phyloP scores from a whole-genome alignment of 2,113 vertebrate species.

The Plestiodon gilberti region DNA sequence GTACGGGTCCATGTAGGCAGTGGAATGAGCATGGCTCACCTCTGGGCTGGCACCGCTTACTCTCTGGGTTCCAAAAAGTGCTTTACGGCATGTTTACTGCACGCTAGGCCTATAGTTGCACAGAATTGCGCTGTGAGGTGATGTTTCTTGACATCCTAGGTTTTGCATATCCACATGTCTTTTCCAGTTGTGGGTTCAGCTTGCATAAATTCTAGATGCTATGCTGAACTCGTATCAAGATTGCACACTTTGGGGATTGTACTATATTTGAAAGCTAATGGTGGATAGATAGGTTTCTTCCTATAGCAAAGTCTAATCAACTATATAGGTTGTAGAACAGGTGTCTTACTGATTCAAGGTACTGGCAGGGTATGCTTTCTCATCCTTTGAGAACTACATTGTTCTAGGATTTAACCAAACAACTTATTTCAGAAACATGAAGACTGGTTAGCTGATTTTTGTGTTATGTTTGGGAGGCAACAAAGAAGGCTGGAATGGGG shows the following conservation, averaged over 20 bases:
- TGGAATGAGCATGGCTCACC: too few species aligned
- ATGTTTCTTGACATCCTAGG: background rate
- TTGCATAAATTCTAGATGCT: background rate
- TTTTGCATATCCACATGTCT: background rate
- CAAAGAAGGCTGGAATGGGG: background rate
- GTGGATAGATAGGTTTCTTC: background rate
- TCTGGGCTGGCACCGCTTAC: too few species aligned
- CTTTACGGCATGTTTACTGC: too few species aligned
- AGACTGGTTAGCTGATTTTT: background rate
- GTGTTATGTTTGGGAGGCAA: background rate
- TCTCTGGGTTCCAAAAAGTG: too few species aligned
- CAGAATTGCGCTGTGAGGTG: too few species aligned
- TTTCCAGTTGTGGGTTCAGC: background rate
- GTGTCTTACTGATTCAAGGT: background rate
- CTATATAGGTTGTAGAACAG: background rate
- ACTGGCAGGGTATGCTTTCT: background rate
- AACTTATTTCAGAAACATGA: background rate
- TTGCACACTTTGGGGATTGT: background rate
- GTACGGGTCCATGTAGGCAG: too few species aligned
- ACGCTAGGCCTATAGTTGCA: too few species aligned
- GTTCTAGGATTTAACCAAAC: background rate
- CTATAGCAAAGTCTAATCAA: background rate
- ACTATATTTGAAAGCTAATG: background rate
- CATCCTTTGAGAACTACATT: background rate
- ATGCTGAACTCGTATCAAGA: background rate